phyloP scores from a whole-genome alignment of 1,140 invertebrate genomes.

The Lasioglossum albipes region DNA sequence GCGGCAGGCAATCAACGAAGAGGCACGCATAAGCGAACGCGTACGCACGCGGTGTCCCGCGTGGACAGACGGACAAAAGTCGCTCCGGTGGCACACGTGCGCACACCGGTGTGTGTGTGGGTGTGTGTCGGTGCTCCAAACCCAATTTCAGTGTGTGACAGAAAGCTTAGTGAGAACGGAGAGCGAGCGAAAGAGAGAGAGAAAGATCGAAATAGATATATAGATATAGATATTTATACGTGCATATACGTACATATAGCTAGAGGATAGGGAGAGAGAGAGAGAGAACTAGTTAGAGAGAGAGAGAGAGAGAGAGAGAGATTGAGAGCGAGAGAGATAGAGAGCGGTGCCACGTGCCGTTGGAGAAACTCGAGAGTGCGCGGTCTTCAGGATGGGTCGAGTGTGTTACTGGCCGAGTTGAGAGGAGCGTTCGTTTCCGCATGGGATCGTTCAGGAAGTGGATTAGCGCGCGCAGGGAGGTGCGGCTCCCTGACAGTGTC shows the following conservation, averaged over 20 bases:
- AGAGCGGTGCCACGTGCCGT: conserved; percentile 28
- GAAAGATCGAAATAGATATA: not conserved
- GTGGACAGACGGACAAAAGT: conserved; percentile 40
- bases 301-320: conserved; percentile 12
- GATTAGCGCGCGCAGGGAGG: conserved; percentile 63
- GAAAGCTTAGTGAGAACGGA: not conserved
- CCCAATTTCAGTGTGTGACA: conserved; percentile 33
- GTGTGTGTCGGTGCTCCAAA: conserved; percentile 5
- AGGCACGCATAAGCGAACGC: not conserved
- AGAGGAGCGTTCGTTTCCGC: conserved; percentile 46
- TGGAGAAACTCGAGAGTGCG: conserved; percentile 27
- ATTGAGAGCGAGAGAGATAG: not conserved
- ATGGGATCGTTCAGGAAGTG: conserved; percentile 67
- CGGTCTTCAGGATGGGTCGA: conserved; percentile 38
- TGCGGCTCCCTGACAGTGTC: conserved; percentile 61
- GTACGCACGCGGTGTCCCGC: conserved; percentile 13
- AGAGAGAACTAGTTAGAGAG: conserved; percentile 2
- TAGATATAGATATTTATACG: too few species aligned
- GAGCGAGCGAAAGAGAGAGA: not conserved
- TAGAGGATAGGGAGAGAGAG: not conserved
- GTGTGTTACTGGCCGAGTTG: conserved; percentile 62
- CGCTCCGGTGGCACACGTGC: conserved; percentile 16
- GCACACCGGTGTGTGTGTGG: conserved; percentile 2
- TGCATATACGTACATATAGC: too few species aligned
- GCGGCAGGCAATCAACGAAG: not conserved